Evolutionary conservation across 2,113 vertebrate species (phyloP).

Genomic region (Camelus bactrianus): DNA sequence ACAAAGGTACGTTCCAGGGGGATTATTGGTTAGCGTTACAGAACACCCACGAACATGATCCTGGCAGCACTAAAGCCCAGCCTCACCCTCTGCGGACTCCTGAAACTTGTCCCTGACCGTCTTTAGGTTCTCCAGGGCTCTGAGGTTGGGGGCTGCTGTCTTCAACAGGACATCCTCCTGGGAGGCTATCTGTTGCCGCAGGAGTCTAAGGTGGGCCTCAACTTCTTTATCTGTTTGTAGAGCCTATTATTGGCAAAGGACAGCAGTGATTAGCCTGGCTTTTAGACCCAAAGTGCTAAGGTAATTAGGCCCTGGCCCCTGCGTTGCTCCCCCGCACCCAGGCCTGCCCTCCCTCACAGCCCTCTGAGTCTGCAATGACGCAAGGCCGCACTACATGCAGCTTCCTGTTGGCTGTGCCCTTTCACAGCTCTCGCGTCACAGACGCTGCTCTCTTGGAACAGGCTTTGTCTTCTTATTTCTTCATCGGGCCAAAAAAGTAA

Average conservation of each 20-base stretch:
- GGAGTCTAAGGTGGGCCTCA: conserved; percentile 81
- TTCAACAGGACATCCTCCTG: conserved; percentile 87
- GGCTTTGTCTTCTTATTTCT: neutral
- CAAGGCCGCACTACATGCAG: rapidly evolving
- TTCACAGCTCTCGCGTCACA: rapidly evolving
- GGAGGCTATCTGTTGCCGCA: conserved; percentile 86
- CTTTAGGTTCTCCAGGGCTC: conserved; percentile 92
- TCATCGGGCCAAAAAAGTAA: neutral
- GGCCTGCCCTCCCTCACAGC: neutral
- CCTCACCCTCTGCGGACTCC: conserved; percentile 91
- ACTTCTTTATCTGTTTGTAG: conserved; percentile 87
- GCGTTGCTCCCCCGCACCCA: neutral
- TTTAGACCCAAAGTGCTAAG: neutral
- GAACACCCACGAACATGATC: neutral
- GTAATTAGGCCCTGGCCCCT: rapidly evolving
- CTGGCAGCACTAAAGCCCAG: neutral
- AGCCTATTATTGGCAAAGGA: conserved; percentile 80
- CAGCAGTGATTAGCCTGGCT: neutral
- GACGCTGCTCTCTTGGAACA: neutral
- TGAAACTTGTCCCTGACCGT: conserved; percentile 90
- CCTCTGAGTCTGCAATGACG: neutral
- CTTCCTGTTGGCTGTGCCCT: neutral
- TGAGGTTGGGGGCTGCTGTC: conserved; percentile 93
- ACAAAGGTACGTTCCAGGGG: neutral
- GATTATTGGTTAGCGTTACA: neutral